Conservation (phyloP, 2,113 vertebrate genomes). For the Periophthalmodon schlosseri region DNA sequence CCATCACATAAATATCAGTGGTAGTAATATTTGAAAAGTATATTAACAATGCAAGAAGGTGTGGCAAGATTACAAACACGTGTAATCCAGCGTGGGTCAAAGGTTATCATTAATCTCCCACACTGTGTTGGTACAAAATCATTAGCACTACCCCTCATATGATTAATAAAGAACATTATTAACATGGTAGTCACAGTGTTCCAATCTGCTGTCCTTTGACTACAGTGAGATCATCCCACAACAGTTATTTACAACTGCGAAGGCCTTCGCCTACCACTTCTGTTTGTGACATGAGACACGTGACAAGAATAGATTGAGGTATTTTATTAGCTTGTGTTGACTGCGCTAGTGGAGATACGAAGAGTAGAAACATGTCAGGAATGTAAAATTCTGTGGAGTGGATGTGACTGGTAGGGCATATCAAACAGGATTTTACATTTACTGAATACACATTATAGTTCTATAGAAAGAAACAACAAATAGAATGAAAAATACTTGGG, state of each 20-base stretch:
- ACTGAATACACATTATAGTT: not conserved
- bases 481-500: not conserved
- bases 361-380: not conserved
- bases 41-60: conserved; percentile 40
- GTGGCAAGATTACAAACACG: conserved; percentile 37
- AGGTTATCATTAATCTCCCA: conserved; percentile 50
- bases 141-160: conserved; percentile 19
- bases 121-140: conserved; percentile 20
- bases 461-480: not conserved
- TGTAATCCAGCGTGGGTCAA: conserved; percentile 52
- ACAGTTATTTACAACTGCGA: conserved; percentile 18
- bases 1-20: conserved; percentile 51
- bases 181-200: conserved; percentile 36
- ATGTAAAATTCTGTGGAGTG: not conserved
- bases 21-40: conserved; percentile 9
- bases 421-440: not conserved
- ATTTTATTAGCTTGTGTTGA: not conserved
- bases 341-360: not conserved
- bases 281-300: not conserved
- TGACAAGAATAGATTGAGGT: not conserved
- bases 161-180: conserved; percentile 47
- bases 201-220: conserved; percentile 34
- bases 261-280: conserved; percentile 6
- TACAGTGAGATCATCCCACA: conserved; percentile 19
- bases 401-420: not conserved